Conservation (phyloP, 1,140 invertebrate genomes). For the Trachymyrmex cornetzi region DNA sequence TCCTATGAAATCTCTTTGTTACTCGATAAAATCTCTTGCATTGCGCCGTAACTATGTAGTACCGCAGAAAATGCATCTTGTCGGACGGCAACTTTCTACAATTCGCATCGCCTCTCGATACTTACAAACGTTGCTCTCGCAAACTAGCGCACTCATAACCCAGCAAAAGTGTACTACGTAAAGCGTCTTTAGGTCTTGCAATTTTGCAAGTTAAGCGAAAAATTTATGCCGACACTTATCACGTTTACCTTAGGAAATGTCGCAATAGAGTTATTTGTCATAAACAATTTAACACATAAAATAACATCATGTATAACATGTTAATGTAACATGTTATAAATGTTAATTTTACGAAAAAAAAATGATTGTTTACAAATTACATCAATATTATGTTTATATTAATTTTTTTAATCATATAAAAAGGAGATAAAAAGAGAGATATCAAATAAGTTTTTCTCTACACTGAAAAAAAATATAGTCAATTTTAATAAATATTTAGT, state of each 20-base stretch:
- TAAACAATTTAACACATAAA: constrained; percentile 1
- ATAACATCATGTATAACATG: not conserved
- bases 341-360: too few species aligned
- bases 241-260: not conserved
- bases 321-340: too few species aligned
- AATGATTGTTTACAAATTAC: too few species aligned
- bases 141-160: not conserved
- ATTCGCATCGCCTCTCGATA: constrained; percentile 53
- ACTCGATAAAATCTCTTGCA: constrained; percentile 14
- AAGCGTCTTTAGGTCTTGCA: not conserved
- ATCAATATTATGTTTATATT: too few species aligned
- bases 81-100: constrained; percentile 59
- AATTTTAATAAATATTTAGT: too few species aligned
- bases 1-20: constrained; percentile 36
- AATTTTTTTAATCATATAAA: not conserved
- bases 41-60: not conserved
- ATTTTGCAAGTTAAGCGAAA: constrained; percentile 27
- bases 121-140: not conserved
- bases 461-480: too few species aligned
- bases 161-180: not conserved
- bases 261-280: not conserved
- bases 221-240: constrained; percentile 1
- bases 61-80: constrained; percentile 26
- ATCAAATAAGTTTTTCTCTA: too few species aligned
- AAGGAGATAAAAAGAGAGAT: not conserved